Evolutionary conservation across 2,888 invertebrate species (phyloP).

Genomic region (Campoplex capitator): DNA sequence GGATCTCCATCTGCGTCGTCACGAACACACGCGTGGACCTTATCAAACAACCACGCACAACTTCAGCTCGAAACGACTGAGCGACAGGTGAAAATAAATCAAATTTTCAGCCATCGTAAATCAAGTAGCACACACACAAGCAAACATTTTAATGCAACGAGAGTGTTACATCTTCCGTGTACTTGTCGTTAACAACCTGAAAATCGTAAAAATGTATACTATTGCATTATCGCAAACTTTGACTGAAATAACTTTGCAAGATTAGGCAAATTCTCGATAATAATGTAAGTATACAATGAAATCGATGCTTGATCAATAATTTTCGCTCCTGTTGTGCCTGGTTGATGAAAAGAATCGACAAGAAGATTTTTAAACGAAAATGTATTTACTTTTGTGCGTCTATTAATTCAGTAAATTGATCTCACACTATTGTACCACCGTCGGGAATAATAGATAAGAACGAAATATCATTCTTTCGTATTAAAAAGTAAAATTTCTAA

Average conservation of each 20-base stretch:
- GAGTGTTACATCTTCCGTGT: neutral
- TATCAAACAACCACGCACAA: conserved; percentile 55
- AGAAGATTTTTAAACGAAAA: neutral
- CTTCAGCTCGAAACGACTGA: conserved; percentile 47
- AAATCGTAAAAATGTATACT: neutral
- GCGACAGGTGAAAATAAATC: conserved; percentile 70
- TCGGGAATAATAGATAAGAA: neutral
- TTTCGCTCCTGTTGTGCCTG: too few relatives aligned
- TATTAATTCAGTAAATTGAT: neutral
- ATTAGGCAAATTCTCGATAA: neutral
- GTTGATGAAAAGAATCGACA: too few relatives aligned
- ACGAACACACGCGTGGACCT: conserved; percentile 66
- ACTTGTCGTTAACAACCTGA: neutral
- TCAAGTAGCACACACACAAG: conserved; percentile 40
- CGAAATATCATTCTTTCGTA: neutral
- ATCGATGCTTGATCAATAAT: too few relatives aligned
- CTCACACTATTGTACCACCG: neutral
- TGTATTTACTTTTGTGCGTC: neutral
- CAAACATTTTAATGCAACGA: neutral
- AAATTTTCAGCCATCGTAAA: conserved; percentile 54
- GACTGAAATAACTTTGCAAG: too few relatives aligned
- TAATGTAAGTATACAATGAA: neutral
- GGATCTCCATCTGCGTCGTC: conserved; percentile 71
- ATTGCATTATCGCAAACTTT: neutral
- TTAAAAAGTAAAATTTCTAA: neutral